phyloP scores from a whole-genome alignment of 2,888 invertebrate species.

The Dasysyrphus albostriatus region DNA sequence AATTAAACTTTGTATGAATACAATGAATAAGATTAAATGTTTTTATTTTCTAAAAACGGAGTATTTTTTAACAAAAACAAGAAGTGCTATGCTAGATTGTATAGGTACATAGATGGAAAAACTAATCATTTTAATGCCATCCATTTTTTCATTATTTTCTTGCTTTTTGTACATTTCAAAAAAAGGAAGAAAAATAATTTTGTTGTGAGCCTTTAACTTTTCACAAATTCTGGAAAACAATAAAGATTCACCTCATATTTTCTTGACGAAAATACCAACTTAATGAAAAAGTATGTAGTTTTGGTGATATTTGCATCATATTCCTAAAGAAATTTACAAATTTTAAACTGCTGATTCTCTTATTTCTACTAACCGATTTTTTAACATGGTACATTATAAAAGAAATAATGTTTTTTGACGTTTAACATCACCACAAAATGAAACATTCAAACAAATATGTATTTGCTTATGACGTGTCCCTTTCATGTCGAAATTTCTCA shows the following conservation, averaged over 20 bases:
- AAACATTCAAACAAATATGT: too few species aligned
- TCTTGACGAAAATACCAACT: not conserved
- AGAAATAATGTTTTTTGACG: not conserved
- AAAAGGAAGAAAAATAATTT: not conserved
- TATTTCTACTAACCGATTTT: too few species aligned
- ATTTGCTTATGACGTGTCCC: too few species aligned
- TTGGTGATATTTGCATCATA: not conserved
- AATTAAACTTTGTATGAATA: conserved; percentile 66
- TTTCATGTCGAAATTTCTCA: too few species aligned
- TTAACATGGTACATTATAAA: not conserved
- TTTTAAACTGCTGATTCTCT: too few species aligned
- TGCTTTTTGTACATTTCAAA: conserved; percentile 30
- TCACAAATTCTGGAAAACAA: not conserved
- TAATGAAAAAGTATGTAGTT: conserved; percentile 12
- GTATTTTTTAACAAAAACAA: conserved; percentile 40
- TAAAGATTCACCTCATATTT: not conserved
- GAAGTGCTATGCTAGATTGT: conserved; percentile 32
- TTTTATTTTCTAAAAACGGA: conserved; percentile 57
- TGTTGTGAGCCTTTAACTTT: not conserved
- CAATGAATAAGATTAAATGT: conserved; percentile 60
- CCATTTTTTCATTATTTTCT: conserved; percentile 46
- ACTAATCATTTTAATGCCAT: conserved; percentile 56
- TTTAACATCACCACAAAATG: too few species aligned
- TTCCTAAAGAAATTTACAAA: not conserved
- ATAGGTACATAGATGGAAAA: conserved; percentile 23